A percentile compares a stretch with the other conserved stretches of the same genome.
Evolutionary conservation across 2,797 vertebrate species (phyloP).

Genomic region (Parauchenoglanis punctatus): DNA sequence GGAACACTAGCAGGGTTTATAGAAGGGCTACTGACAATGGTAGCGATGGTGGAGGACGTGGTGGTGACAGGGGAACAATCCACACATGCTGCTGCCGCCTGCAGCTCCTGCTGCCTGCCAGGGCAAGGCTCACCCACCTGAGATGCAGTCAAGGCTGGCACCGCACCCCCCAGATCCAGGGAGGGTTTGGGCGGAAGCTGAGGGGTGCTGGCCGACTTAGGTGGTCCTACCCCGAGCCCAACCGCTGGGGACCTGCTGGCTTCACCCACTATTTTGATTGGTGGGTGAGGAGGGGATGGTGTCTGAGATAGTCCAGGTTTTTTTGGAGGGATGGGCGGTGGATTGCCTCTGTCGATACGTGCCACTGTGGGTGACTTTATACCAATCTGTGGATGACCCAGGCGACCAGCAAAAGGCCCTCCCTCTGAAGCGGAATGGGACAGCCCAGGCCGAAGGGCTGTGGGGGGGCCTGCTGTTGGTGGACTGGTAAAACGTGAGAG

Average conservation of each 20-base stretch:
- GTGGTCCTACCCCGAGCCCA: conserved; percentile 80
- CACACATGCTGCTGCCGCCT: conserved; percentile 91
- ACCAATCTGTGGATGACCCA: conserved; percentile 77
- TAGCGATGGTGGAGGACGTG: conserved; percentile 79
- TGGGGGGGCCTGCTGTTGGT: conserved; percentile 69
- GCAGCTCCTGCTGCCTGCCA: conserved; percentile 77
- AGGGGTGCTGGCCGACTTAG: conserved; percentile 84
- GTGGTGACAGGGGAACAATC: conserved; percentile 87
- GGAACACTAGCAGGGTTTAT: conserved; percentile 91
- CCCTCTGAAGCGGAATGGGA: conserved; percentile 84
- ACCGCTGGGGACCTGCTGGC: conserved; percentile 81
- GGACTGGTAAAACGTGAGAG: conserved; percentile 95
- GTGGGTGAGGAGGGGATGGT: conserved; percentile 91
- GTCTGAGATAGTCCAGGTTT: conserved; percentile 98
- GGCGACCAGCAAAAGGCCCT: conserved; percentile 80
- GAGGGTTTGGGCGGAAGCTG: conserved; percentile 98
- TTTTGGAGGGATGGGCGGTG: conserved; percentile 98
- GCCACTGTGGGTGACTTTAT: conserved; percentile 88
- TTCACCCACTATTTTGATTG: conserved; percentile 89
- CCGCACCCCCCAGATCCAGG: conserved; percentile 91
- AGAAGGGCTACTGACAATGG: conserved; percentile 87
- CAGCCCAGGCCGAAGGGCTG: conserved; percentile 72
- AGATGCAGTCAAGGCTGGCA: conserved; percentile 96
- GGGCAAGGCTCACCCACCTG: conserved; percentile 93
- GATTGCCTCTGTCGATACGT: conserved; percentile 94